Percentiles rank a stretch among this genome's conserved stretches.
Evolutionary conservation across 2,113 vertebrate species (phyloP).

Genomic region (Pterophyllum scalare): DNA sequence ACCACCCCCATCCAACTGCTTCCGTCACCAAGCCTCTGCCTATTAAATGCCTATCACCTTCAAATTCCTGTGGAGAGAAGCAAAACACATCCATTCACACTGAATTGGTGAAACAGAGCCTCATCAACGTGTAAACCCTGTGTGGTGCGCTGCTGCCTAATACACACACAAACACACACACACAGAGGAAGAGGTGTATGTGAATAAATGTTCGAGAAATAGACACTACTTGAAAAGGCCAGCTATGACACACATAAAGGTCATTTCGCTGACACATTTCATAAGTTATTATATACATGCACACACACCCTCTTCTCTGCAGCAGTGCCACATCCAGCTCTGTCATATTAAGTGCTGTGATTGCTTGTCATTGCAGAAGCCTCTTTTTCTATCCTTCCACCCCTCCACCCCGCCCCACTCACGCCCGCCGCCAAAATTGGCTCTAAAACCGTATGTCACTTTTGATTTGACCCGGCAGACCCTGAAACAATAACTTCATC

Average conservation of each 20-base stretch:
- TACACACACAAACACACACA: neutral
- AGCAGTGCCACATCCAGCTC: conserved; percentile 45
- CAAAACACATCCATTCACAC: conserved; percentile 25
- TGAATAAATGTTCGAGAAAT: conserved; percentile 42
- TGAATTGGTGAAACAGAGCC: conserved; percentile 44
- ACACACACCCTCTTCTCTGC: conserved; percentile 1
- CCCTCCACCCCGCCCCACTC: neutral
- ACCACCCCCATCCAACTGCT: neutral
- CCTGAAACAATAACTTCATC: conserved; percentile 78
- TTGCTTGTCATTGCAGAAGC: conserved; percentile 64
- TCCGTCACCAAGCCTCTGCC: conserved; percentile 2
- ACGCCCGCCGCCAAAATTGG: conserved; percentile 56
- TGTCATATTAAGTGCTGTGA: conserved; percentile 54
- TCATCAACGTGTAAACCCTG: conserved; percentile 50
- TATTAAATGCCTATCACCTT: conserved; percentile 55
- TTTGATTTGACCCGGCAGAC: conserved; percentile 75
- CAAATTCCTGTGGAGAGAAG: conserved; percentile 36
- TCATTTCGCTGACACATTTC: conserved; percentile 63
- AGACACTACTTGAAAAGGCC: conserved; percentile 60
- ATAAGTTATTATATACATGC: conserved; percentile 39
- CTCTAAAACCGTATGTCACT: conserved; percentile 67
- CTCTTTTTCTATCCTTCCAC: neutral
- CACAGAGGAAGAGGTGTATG: conserved; percentile 18
- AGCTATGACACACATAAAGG: conserved; percentile 62
- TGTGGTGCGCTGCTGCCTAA: conserved; percentile 2